Conservation (phyloP, 2,797 vertebrate species). For the Scolopax bukidnonensis region DNA sequence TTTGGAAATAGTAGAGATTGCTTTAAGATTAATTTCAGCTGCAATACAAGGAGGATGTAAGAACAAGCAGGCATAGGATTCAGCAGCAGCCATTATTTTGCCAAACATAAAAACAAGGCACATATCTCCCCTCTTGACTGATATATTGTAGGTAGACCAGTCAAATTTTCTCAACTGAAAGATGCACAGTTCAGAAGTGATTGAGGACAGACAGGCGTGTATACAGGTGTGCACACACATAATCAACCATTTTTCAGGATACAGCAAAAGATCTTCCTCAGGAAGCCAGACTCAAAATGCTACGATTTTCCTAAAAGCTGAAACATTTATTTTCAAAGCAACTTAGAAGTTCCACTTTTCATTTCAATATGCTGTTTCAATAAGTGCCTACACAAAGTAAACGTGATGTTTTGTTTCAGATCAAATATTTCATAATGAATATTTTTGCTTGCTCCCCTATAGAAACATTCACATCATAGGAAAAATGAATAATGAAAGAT, state of each 20-base stretch:
- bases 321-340: neutral
- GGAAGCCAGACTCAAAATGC: neutral
- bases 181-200: neutral
- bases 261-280: neutral
- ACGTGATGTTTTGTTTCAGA: neutral
- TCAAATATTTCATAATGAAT: neutral
- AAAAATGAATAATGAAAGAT: neutral
- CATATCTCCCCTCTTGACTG: neutral
- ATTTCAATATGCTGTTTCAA: neutral
- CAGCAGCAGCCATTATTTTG: neutral
- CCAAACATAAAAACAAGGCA: neutral
- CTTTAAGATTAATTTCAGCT: constrained; percentile 2
- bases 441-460: neutral
- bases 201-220: neutral
- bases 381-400: neutral
- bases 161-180: neutral
- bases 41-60: neutral
- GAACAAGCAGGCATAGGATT: neutral
- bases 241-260: neutral
- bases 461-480: neutral
- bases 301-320: neutral
- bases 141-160: neutral
- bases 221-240: neutral
- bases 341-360: neutral
- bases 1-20: constrained; percentile 1